Base-by-base conservation (phyloP, 2,113 vertebrate genomes). In the Perca flavescens region DNA sequence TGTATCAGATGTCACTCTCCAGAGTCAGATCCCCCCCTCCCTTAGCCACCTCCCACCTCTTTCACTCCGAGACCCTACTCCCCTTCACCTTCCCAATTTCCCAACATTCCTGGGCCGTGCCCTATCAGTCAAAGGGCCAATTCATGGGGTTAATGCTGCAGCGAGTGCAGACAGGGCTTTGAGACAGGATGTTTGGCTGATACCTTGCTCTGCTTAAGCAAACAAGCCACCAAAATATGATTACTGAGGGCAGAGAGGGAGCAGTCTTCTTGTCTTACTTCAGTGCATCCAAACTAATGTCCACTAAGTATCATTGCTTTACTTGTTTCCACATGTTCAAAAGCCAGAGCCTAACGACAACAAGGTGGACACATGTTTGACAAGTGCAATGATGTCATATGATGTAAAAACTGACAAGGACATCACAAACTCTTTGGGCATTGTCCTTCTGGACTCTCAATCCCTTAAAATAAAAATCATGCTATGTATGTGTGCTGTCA, bases 161-260 rank as follows among this genome's bases (percentile, higher is more conserved):
- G 91, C 84, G 85, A 88, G 93, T 82, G 91, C 90, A 94, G 93
- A 91, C 92, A 81, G 91, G 93, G 83, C 56, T 92, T 93, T 91
- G 94, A 96, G 95, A 95, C 96, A 96, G 95, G 95, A 96, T 96
- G 96, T 95, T 96, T 96, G 95, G 92, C 93, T 87, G 93, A 95
- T 94, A 94, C 94, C 92, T 95, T 88, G 93, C 92, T 94, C 91
- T 91, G 94, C 95, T 95, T 95, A 95, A 94, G 96, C 95, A 96
- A 97, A 97, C 95, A 97, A 95, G 91, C 94, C 91, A 93, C 92
- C 88, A 94, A 94, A 94, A 93, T 93, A 95, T 95, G 92, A 94
- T 95, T 95, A 92, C 77, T 72, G 89, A 92, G 93, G 91, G 93
- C 80, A 89, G 84, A 86, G 92, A 91, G 90, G 93, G 92, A 93